phyloP scores from a whole-genome alignment of 2,797 vertebrate genomes.

The Mionectes olivaceus region DNA sequence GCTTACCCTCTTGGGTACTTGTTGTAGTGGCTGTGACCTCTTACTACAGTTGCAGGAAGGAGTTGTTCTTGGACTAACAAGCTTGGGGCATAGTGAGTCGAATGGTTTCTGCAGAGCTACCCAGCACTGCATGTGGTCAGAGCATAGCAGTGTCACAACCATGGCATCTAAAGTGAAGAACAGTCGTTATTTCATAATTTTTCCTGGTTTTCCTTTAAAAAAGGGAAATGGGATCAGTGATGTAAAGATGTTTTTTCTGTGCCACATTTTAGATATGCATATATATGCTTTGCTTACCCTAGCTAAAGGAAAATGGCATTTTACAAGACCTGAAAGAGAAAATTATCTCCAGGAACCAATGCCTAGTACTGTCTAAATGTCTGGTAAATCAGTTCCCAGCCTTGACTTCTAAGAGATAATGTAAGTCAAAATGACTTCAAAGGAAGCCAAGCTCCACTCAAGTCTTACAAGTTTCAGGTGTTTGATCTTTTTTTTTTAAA shows the following conservation, averaged over 20 bases:
- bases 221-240: background rate
- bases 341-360: background rate
- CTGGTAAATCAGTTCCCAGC: background rate
- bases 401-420: background rate
- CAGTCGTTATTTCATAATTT: background rate
- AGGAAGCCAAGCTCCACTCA: background rate
- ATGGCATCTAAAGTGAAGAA: background rate
- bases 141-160: fast-evolving
- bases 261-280: background rate
- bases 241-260: background rate
- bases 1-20: background rate
- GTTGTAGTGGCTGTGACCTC: background rate
- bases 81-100: background rate
- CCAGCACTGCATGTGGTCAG: fast-evolving
- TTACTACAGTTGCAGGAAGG: background rate
- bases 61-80: background rate
- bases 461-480: background rate
- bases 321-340: background rate
- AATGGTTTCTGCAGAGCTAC: background rate
- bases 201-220: background rate
- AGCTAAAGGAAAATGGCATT: background rate
- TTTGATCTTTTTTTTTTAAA: background rate
- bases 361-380: background rate
- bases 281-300: background rate
- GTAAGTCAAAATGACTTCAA: background rate